Evolutionary conservation across 2,888 invertebrate species (phyloP).

Genomic region (Eupithecia inturbata): DNA sequence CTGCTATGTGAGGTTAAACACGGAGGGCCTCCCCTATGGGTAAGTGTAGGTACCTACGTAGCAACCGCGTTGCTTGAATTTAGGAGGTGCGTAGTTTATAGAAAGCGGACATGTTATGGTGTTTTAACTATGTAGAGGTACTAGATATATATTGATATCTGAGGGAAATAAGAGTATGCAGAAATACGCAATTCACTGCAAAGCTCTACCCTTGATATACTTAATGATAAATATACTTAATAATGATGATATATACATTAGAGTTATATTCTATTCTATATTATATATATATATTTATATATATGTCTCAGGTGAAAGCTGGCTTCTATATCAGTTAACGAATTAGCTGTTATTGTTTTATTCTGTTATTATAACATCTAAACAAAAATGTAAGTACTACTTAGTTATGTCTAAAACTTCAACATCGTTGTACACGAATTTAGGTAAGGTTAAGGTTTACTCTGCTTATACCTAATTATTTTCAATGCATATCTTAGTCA

Average conservation of each 20-base stretch:
- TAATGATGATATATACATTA: too few species aligned
- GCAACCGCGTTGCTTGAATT: slow-evolving; percentile 46
- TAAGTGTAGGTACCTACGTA: slow-evolving; percentile 38
- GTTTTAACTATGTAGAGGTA: background rate
- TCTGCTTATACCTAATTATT: background rate
- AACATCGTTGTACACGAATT: background rate
- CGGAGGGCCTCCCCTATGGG: slow-evolving; percentile 42
- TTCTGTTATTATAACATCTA: too few species aligned
- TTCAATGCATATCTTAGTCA: background rate
- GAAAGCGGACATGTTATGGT: slow-evolving; percentile 4
- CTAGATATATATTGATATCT: background rate
- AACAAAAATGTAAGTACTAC: too few species aligned
- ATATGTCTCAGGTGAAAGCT: too few species aligned
- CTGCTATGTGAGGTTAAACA: slow-evolving; percentile 80
- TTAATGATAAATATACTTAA: background rate
- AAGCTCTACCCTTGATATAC: background rate
- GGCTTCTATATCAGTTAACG: too few species aligned
- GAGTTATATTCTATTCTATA: too few species aligned
- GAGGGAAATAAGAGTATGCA: background rate
- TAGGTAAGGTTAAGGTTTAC: background rate
- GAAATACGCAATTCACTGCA: background rate
- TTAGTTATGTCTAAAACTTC: background rate
- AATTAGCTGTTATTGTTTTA: too few species aligned
- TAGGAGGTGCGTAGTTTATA: slow-evolving; percentile 2
- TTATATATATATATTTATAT: too few species aligned